Conservation (phyloP, 2,113 vertebrate genomes). For the Gymnobelideus leadbeateri region DNA sequence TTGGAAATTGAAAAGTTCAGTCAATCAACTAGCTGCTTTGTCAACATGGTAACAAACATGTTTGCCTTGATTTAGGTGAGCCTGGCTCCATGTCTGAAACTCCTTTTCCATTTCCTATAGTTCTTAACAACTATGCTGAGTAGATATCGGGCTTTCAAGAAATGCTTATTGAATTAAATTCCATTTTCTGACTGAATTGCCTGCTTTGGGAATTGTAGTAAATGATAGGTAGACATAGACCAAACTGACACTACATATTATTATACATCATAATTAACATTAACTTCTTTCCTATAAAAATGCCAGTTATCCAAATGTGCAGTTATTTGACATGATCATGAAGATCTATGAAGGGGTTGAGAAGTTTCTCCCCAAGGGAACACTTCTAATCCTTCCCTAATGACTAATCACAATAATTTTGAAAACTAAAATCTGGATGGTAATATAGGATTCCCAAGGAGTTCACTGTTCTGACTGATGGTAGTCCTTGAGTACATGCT, state of each 20-base stretch:
- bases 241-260: background rate
- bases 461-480: background rate
- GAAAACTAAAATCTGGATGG: conserved; percentile 4
- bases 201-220: conserved; percentile 20
- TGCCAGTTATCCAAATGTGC: background rate
- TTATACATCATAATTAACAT: background rate
- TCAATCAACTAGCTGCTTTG: background rate
- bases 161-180: conserved; percentile 11
- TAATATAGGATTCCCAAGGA: background rate
- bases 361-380: background rate
- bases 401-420: background rate
- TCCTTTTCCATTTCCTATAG: background rate
- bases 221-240: background rate
- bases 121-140: background rate
- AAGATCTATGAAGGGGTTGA: background rate
- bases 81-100: background rate
- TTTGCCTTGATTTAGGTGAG: background rate
- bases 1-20: background rate
- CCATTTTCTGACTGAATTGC: background rate
- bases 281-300: background rate
- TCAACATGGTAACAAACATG: background rate
- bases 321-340: conserved; percentile 22
- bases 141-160: background rate
- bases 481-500: background rate
- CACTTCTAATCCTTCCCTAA: background rate